phyloP scores from a whole-genome alignment of 2,797 vertebrate species.

The Buphagus erythrorhynchus region DNA sequence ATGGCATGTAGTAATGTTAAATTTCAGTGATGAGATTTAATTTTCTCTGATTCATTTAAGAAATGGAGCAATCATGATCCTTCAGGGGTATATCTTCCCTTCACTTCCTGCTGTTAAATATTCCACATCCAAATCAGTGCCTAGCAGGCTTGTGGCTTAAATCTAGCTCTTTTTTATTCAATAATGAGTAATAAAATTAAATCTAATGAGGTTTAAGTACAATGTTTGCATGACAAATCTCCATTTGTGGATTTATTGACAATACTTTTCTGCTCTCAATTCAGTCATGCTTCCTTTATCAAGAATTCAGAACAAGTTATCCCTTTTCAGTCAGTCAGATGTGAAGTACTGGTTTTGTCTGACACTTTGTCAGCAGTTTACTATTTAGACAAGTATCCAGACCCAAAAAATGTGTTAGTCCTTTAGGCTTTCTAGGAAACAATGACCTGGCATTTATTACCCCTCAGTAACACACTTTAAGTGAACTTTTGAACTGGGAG shows the following conservation, averaged over 20 bases:
- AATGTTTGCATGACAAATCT: neutral
- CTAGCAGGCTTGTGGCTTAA: neutral
- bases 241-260: neutral
- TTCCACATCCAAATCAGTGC: neutral
- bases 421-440: neutral
- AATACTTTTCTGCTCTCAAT: neutral
- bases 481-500: neutral
- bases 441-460: neutral
- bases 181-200: neutral
- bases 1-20: neutral
- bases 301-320: neutral
- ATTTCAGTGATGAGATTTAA: neutral
- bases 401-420: neutral
- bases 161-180: neutral
- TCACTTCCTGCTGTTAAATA: neutral
- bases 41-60: neutral
- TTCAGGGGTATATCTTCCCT: neutral
- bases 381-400: neutral
- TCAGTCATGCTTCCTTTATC: neutral
- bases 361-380: neutral
- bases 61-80: neutral
- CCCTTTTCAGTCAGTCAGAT: neutral
- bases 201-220: neutral
- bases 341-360: neutral
- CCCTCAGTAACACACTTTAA: neutral